Percentiles rank a stretch among this genome's conserved stretches.
Evolutionary conservation across 1,140 invertebrate species (phyloP).

Genomic region (Diorhabda sublineata): DNA sequence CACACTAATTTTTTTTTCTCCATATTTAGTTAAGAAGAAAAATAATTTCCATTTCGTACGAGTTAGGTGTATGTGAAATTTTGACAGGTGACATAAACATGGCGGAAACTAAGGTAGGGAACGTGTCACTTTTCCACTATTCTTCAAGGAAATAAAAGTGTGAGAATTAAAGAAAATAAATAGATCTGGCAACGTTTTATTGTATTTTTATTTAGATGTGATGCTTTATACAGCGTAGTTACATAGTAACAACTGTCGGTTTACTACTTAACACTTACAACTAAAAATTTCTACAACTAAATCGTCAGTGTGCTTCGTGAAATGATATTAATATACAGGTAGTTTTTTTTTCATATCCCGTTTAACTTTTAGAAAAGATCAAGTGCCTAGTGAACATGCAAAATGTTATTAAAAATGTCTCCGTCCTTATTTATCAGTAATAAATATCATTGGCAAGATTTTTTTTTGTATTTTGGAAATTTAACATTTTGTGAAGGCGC

Average conservation of each 20-base stretch:
- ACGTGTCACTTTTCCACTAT: too few species aligned
- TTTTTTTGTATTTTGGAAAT: slow-evolving; percentile 13
- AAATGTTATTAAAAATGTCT: slow-evolving; percentile 36
- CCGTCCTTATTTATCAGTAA: slow-evolving; percentile 29
- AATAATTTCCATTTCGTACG: too few species aligned
- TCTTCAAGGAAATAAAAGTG: too few species aligned
- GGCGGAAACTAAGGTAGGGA: too few species aligned
- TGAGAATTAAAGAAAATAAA: not conserved
- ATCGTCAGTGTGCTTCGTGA: slow-evolving; percentile 45
- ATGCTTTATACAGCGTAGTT: slow-evolving; percentile 55
- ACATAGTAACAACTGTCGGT: slow-evolving; percentile 59
- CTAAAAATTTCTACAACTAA: slow-evolving; percentile 37
- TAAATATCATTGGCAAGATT: slow-evolving; percentile 32
- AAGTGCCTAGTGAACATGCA: slow-evolving; percentile 36
- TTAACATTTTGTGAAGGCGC: not conserved
- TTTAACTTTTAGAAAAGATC: slow-evolving; percentile 33
- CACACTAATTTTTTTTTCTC: too few species aligned
- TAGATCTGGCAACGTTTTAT: slow-evolving; percentile 60
- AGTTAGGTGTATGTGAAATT: too few species aligned
- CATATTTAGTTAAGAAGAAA: too few species aligned
- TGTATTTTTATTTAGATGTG: slow-evolving; percentile 52
- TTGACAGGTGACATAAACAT: too few species aligned
- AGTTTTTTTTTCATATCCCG: slow-evolving; percentile 23
- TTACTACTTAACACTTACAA: slow-evolving; percentile 39
- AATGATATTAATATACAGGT: slow-evolving; percentile 39